These are phyloP conservation scores for Mya arenaria DNA, from an alignment of 1,140 invertebrate genomes.

Conservation along the genomic window DNA sequence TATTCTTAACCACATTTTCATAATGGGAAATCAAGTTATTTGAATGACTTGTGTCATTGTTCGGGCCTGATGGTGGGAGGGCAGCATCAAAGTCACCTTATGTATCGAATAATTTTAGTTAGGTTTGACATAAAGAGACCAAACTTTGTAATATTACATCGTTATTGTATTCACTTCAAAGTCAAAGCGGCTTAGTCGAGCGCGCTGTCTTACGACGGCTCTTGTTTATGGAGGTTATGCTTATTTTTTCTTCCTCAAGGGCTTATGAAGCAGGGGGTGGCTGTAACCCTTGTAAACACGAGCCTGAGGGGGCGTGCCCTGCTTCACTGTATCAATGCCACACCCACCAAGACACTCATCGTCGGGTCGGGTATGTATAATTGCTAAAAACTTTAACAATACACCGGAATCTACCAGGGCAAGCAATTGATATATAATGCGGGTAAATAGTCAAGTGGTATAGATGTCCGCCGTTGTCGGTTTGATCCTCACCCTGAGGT, in stretches of 20 bases:
- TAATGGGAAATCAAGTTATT: too few relatives aligned
- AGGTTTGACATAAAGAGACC: background rate
- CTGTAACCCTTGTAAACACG: conserved; percentile 30
- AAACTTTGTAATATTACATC: background rate
- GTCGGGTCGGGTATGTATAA: conserved; percentile 39
- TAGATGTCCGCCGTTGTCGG: too few relatives aligned
- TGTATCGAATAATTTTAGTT: too few relatives aligned
- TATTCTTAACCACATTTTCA: too few relatives aligned
- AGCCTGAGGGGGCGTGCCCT: conserved; percentile 30
- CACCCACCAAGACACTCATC: conserved; percentile 16
- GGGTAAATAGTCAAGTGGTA: too few relatives aligned
- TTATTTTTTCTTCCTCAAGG: conserved; percentile 30
- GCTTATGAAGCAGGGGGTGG: conserved; percentile 21
- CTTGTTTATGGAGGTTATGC: background rate
- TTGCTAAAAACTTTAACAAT: too few relatives aligned
- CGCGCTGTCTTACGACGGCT: background rate
- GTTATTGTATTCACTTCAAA: background rate
- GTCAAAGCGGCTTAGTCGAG: background rate
- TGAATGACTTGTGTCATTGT: too few relatives aligned
- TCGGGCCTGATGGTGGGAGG: too few relatives aligned
- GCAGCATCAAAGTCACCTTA: too few relatives aligned
- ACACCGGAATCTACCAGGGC: too few relatives aligned
- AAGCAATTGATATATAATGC: too few relatives aligned
- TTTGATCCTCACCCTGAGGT: too few relatives aligned
- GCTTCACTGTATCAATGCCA: conserved; percentile 15